These are phyloP conservation scores for Trachelus tabidus DNA, from an alignment of 2,888 invertebrate genomes.

Conservation along the genomic window DNA sequence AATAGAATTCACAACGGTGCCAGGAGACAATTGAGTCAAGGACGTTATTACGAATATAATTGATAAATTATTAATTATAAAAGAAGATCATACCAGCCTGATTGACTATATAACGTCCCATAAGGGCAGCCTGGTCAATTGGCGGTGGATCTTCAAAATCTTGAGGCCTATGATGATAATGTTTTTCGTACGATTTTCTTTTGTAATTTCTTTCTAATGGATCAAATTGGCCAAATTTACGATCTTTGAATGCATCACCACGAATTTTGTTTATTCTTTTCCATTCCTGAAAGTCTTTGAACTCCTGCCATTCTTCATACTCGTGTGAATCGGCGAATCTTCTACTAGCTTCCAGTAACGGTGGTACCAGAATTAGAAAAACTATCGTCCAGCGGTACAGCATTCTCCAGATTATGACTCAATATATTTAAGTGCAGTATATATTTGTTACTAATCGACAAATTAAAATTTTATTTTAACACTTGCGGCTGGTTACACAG, in stretches of 20 bases:
- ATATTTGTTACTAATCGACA: background rate
- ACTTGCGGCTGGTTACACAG: background rate
- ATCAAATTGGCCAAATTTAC: background rate
- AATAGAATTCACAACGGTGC: background rate
- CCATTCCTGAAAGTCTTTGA: constrained; percentile 37
- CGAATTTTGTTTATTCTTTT: constrained; percentile 21
- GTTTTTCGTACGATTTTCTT: background rate
- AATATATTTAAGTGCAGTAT: background rate
- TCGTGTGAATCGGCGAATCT: background rate
- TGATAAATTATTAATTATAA: background rate
- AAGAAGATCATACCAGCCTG: constrained; percentile 70
- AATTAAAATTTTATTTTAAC: background rate
- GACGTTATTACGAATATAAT: background rate
- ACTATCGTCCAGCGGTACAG: background rate
- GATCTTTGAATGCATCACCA: background rate
- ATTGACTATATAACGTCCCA: constrained; percentile 80
- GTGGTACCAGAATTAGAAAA: background rate
- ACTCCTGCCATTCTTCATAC: constrained; percentile 33
- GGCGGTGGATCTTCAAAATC: constrained; percentile 69
- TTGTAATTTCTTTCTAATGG: background rate
- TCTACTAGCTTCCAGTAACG: background rate
- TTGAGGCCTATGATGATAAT: background rate
- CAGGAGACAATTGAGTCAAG: background rate
- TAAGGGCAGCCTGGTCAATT: constrained; percentile 72
- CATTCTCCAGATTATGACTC: background rate